Base-by-base conservation (phyloP, 1,140 invertebrate species). In the Bombus balteatus region DNA sequence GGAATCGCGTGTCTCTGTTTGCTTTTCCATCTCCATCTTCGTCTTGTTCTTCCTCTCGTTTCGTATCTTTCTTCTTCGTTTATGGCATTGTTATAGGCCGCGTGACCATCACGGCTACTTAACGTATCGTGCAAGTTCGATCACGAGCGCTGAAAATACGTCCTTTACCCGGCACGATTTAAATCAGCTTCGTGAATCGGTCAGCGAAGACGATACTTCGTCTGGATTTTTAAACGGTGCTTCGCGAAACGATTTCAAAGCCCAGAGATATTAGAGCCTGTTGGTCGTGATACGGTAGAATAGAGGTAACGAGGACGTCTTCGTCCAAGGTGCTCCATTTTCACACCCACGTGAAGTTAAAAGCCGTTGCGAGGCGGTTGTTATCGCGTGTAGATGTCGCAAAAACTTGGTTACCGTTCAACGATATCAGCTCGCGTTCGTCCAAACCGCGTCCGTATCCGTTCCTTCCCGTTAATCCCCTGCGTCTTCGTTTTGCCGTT, bases 1-100 rank as follows among this genome's bases (percentile, higher is more conserved):
- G 15, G 39, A 89, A 83, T 88, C 88, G 87, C 85, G 87, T 82
- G 87, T 88, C 87, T 73, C 53, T 86, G 70, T 89, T 89, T 75
- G 85, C 85, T 79, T 70, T 75, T 41, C 77, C 66, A 39, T 22
- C 32, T 34, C 32, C 18, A 1, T 34, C 5, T 32, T 18, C 62
- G n/a, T 65, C n/a, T 81, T 70, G 25, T 57, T 80, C 59, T 68
- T 71, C 71, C 82, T 73, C 15, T 3, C 62, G 62, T 43, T 34
- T 59, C 66, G 22, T 43, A 18, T 74, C 66, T 83, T 78, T 86
- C 73, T 73, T 47, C 25, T 79, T 72, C 70, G 80, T 57, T 81
- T 57, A 74, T 18, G 59, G 22, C 12, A 13, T 6, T 4, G 10
- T 81, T 86, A 74, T 18, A 62, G 65, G 47, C 22, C 32, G 10